Percentiles rank a stretch among this genome's conserved stretches.
These are phyloP conservation scores for Oryzias melastigma DNA, from an alignment of 2,113 vertebrate genomes.

Conservation along the genomic window DNA sequence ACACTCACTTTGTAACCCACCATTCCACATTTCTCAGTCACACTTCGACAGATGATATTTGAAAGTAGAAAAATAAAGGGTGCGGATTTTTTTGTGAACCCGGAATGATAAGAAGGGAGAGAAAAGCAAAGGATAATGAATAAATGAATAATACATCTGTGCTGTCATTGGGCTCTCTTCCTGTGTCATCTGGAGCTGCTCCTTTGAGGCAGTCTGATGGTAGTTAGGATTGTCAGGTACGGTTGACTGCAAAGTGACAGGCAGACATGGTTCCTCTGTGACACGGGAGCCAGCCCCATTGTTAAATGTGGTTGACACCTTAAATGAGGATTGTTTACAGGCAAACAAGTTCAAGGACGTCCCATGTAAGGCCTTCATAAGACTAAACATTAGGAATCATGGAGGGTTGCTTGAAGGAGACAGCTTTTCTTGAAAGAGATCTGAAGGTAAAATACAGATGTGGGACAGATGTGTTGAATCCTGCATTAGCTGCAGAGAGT, in stretches of 20 bases:
- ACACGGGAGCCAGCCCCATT: constrained; percentile 29
- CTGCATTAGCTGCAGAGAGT: no score
- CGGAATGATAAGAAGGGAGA: constrained; percentile 49
- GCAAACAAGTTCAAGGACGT: constrained; percentile 33
- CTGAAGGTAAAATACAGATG: neutral
- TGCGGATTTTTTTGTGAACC: constrained; percentile 21
- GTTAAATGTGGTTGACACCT: constrained; percentile 47
- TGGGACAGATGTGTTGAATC: no score
- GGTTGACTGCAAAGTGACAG: constrained; percentile 51
- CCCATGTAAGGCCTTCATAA: neutral
- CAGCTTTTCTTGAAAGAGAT: neutral
- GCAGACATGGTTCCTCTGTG: constrained; percentile 32
- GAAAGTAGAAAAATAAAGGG: constrained; percentile 40
- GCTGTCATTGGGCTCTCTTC: constrained; percentile 60
- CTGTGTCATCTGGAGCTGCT: constrained; percentile 41
- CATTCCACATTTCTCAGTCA: constrained; percentile 40
- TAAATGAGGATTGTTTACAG: constrained; percentile 58
- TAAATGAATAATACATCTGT: constrained; percentile 73
- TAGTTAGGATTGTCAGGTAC: constrained; percentile 61
- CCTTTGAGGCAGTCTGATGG: constrained; percentile 52
- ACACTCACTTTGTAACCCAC: constrained; percentile 21
- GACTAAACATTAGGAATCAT: constrained; percentile 3
- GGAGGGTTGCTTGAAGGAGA: constrained; percentile 11
- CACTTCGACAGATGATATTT: constrained; percentile 60
- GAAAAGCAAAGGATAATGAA: constrained; percentile 60